Evolutionary conservation across 1,140 invertebrate genomes (phyloP), one percentile per base, ranked within the genome.

Genomic region (Phymastichus coffea): DNA sequence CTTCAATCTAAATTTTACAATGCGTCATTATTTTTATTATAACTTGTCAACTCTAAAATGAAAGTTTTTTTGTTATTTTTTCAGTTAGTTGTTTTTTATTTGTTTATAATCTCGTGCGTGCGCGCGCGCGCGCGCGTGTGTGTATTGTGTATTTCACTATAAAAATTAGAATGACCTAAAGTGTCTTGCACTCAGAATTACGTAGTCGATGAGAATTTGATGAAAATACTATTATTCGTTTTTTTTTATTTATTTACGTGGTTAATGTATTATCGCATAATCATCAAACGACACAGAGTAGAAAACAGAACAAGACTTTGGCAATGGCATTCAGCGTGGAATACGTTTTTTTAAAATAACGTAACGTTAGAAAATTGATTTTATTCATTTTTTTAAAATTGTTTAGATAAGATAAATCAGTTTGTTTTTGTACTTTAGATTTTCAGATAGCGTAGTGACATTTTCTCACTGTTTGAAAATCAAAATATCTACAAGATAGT

Each of bases 121-220:
- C n/a, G n/a, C n/a, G n/a, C n/a, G n/a, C n/a, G n/a, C 19, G 44
- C 14, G 15, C 37, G 38, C 28, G 19, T 25, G 35, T 1, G 22
- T 33, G 35, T 44, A 54, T 46, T 46, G 37, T 37, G 53, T 22
- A n/a, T 15, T 22, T 9, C 25, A 46, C 17, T 55, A 55, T 9
- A 55, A 44, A 55, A 55, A 30, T 12, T 41, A 22, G 38, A 37
- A 2, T 41, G 17, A 41, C 3, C 6, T 41, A 2, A 41, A 41
- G n/a, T n/a, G n/a, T n/a, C n/a, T n/a, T n/a, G n/a, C n/a, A 41
- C 38, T 19, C 12, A 8, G n/a, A 14, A 9, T n/a, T n/a, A 14
- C 3, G 4, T 38, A 9, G 10, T n/a, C 10, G 15, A n/a, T 6
- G 4, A n/a, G n/a, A 38, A 38, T n/a, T 38, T 38, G 4, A 14